Conservation (phyloP, 2,113 vertebrate genomes). For the Scytalopus superciliaris region DNA sequence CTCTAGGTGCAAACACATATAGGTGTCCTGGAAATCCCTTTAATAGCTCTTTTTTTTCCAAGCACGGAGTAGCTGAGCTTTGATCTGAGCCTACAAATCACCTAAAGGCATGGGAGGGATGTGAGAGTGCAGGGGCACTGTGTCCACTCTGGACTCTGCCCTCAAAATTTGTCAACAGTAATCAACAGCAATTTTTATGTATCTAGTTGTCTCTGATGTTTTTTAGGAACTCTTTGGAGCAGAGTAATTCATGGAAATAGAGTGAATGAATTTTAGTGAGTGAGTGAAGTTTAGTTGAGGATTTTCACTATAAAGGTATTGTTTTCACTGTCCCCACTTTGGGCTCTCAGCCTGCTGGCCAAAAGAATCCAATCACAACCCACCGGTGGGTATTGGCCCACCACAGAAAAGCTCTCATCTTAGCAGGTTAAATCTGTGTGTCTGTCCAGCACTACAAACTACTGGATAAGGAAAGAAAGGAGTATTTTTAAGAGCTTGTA, state of each 20-base stretch:
- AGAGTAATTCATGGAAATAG: neutral
- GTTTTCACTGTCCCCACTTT: neutral
- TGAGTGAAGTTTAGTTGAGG: neutral
- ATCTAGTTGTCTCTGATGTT: neutral
- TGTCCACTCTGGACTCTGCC: neutral
- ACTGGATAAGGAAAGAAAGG: neutral
- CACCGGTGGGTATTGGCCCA: neutral
- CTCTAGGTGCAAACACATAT: neutral
- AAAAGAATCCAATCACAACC: neutral
- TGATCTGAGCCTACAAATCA: neutral
- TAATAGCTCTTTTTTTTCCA: neutral
- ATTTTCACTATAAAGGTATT: neutral
- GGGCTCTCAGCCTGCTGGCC: accelerated
- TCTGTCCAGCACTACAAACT: neutral
- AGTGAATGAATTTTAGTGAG: neutral
- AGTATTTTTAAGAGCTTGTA: neutral
- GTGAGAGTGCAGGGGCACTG: neutral
- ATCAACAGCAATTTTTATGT: neutral
- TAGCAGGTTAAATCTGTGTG: neutral
- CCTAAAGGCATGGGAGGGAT: neutral
- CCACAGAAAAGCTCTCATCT: neutral
- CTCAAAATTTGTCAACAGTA: neutral
- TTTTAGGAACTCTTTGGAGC: neutral
- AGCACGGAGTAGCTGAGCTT: neutral
- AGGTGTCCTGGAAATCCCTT: neutral